Evolutionary conservation across 1,140 invertebrate genomes (phyloP).

Genomic region (Apolygus lucorum): DNA sequence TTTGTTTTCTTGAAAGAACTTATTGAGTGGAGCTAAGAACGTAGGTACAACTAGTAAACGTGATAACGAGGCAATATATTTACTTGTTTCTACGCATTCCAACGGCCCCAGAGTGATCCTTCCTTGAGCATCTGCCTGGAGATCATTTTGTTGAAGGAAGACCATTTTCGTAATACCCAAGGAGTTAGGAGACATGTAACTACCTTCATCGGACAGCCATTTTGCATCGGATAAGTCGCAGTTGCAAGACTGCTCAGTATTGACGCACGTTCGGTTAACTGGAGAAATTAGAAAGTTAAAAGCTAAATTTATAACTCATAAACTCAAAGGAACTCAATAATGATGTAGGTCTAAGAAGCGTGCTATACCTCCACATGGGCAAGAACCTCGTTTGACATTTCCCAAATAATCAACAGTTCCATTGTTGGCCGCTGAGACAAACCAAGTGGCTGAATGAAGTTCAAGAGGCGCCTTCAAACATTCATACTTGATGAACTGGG

Average conservation of each 20-base stretch:
- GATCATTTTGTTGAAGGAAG: slow-evolving; percentile 74
- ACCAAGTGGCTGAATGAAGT: slow-evolving; percentile 82
- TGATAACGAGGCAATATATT: slow-evolving; percentile 39
- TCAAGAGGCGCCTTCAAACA: slow-evolving; percentile 81
- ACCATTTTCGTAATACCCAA: slow-evolving; percentile 84
- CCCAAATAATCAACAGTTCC: slow-evolving; percentile 73
- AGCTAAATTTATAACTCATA: no score
- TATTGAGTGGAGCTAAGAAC: no score
- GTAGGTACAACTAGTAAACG: no score
- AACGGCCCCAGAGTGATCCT: slow-evolving; percentile 80
- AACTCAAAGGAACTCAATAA: no score
- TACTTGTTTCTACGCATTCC: slow-evolving; percentile 90
- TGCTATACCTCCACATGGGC: slow-evolving; percentile 60
- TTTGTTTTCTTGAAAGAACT: background rate
- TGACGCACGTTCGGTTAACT: slow-evolving; percentile 67
- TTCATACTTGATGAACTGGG: slow-evolving; percentile 84
- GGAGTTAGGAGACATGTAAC: slow-evolving; percentile 64
- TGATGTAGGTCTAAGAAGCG: no score
- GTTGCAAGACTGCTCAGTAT: slow-evolving; percentile 72
- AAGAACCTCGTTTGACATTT: slow-evolving; percentile 60
- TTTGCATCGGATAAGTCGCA: slow-evolving; percentile 69
- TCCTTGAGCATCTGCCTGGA: slow-evolving; percentile 69
- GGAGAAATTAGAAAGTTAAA: no score
- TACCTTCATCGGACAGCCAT: slow-evolving; percentile 81
- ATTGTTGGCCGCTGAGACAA: slow-evolving; percentile 66